These are phyloP conservation scores for Pteronotus mesoamericanus DNA, from an alignment of 2,797 vertebrate species.

Conservation along the genomic window DNA sequence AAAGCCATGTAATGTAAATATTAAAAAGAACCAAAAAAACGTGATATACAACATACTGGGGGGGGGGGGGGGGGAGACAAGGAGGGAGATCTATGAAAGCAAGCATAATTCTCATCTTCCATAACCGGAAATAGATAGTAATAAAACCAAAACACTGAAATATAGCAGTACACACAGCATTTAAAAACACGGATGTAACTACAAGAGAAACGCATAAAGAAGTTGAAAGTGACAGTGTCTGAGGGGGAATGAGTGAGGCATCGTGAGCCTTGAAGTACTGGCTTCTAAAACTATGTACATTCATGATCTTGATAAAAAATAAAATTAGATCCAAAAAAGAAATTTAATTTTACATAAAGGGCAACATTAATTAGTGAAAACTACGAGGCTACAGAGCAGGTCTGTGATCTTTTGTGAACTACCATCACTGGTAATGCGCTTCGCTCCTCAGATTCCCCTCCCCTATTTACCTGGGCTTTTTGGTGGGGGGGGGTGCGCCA, in stretches of 20 bases:
- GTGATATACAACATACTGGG: neutral
- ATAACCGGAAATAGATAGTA: neutral
- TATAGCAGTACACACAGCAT: neutral
- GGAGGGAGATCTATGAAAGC: neutral
- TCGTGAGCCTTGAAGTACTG: neutral
- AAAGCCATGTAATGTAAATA: neutral
- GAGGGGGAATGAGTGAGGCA: neutral
- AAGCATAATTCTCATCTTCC: neutral
- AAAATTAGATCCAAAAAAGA: slow-evolving; percentile 20
- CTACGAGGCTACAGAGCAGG: neutral
- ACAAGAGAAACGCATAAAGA: neutral
- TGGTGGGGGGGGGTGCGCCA: slow-evolving; percentile 90
- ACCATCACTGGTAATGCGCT: neutral
- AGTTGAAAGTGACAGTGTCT: neutral
- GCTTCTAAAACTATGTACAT: neutral
- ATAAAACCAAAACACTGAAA: neutral
- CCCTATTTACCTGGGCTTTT: slow-evolving; percentile 91
- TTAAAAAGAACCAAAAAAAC: neutral
- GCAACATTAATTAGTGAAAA: neutral
- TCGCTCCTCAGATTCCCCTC: neutral
- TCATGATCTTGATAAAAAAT: neutral
- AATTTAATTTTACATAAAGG: neutral
- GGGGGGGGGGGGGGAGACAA: too few relatives aligned
- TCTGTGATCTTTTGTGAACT: neutral
- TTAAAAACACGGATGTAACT: neutral